Evolutionary conservation across 1,140 invertebrate species (phyloP).

Genomic region (fruit fly (Drosophila melanogaster)): Release_6_plus_ISO1_MT NC_004354.4:15784501-15785000

Average conservation of each 20-base stretch:
- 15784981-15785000: slow-evolving; percentile 91
- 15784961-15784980: slow-evolving; percentile 91
- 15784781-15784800: slow-evolving; percentile 94
- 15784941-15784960: slow-evolving; percentile 95
- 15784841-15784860: slow-evolving; percentile 93
- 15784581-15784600: slow-evolving; percentile 93
- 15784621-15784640: neutral
- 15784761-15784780: slow-evolving; percentile 94
- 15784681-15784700: slow-evolving; percentile 90
- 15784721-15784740: slow-evolving; percentile 92
- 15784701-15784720: slow-evolving; percentile 90
- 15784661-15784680: slow-evolving; percentile 93
- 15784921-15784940: slow-evolving; percentile 94
- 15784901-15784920: slow-evolving; percentile 91
- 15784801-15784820: slow-evolving; percentile 94
- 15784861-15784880: slow-evolving; percentile 96
- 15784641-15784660: slow-evolving; percentile 49
- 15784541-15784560: slow-evolving; percentile 90
- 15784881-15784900: slow-evolving; percentile 94
- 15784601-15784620: slow-evolving; percentile 43
- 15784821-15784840: slow-evolving; percentile 95
- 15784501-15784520: slow-evolving; percentile 85
- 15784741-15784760: slow-evolving; percentile 91
- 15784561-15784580: slow-evolving; percentile 91
- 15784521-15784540: slow-evolving; percentile 89